Base-by-base conservation (phyloP, 1,140 invertebrate species). In the Physella acuta region DNA sequence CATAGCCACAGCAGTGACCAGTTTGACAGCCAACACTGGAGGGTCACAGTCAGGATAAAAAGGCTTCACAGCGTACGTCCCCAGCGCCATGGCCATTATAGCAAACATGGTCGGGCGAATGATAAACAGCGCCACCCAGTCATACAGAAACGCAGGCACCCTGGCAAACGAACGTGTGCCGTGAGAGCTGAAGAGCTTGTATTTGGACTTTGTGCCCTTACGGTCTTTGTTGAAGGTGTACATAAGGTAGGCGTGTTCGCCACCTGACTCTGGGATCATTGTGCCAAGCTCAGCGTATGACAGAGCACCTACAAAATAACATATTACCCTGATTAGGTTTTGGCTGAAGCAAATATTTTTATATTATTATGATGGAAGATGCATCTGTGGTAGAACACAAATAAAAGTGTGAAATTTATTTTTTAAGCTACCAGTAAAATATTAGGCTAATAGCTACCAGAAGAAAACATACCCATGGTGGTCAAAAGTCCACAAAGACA, bases 221-320 rank as follows among this genome's bases (percentile, higher is more conserved):
- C 75, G 68, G 5, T 75, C 62, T 3, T 75, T 75, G 53, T 71
- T 74, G 70, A 81, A 83, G 4, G 83, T 79, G 36, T 78, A 76
- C 58, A 76, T 71, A 2, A 82, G 73, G 68, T 83, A 83, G 5
- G 79, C 76, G 56, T 76, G 82, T 72, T 78, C 81, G 30, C 71
- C 64, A 11, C 64, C 64, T 0, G 51, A 67, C 53, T 67, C 53
- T 0, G 91, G 91, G 11, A 80, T 71, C 58, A 75, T 71, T 0
- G 91, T 91, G 31, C 92, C 91, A 31, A 94, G 81, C 85, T 94
- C 92, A 24, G 92, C 92, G 79, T 92, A 94, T 5, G 90, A 89
- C 36, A 94, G 80, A 0, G 92, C 92, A 67, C 92, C 92, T 94
- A n/a, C 80, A 16, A 74, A 78, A n/a, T n/a, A n/a, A 17, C n/a